A percentile compares a stretch with the other conserved stretches of the same genome.
Conservation (phyloP, 2,888 invertebrate genomes). For the Siphlonurus alternatus region DNA sequence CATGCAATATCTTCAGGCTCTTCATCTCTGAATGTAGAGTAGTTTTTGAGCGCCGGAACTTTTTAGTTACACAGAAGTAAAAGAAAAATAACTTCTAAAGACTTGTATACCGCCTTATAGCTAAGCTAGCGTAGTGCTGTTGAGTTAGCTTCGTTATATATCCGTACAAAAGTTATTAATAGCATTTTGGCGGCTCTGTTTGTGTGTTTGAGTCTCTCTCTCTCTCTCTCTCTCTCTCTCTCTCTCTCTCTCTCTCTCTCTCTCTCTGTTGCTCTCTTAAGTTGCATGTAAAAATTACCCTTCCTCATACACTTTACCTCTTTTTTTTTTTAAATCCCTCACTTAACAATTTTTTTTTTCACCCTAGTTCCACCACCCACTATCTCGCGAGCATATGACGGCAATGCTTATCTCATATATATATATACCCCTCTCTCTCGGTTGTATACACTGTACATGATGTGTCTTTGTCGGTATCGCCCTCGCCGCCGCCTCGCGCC, state of each 20-base stretch:
- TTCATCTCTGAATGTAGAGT: too few species aligned
- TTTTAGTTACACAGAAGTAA: too few species aligned
- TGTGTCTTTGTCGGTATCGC: background rate
- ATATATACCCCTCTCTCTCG: background rate
- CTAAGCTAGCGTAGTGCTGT: too few species aligned
- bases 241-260: conserved; percentile 7
- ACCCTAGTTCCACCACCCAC: too few species aligned
- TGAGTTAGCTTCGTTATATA: background rate
- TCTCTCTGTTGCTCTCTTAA: conserved; percentile 2
- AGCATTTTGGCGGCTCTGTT: background rate
- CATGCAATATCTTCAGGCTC: too few species aligned
- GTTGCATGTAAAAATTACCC: too few species aligned
- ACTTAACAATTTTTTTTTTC: background rate
- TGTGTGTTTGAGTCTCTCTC: conserved; percentile 7
- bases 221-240: conserved; percentile 6
- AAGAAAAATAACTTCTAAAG: too few species aligned
- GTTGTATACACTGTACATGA: background rate
- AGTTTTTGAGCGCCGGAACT: too few species aligned
- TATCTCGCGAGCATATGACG: too few species aligned
- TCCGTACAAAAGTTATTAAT: background rate
- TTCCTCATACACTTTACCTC: background rate
- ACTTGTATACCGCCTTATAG: too few species aligned
- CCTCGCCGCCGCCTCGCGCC: too few species aligned
- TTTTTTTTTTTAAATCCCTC: background rate
- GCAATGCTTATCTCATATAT: background rate